Conservation (phyloP, 2,797 vertebrate species). For the Notolabrus celidotus region DNA sequence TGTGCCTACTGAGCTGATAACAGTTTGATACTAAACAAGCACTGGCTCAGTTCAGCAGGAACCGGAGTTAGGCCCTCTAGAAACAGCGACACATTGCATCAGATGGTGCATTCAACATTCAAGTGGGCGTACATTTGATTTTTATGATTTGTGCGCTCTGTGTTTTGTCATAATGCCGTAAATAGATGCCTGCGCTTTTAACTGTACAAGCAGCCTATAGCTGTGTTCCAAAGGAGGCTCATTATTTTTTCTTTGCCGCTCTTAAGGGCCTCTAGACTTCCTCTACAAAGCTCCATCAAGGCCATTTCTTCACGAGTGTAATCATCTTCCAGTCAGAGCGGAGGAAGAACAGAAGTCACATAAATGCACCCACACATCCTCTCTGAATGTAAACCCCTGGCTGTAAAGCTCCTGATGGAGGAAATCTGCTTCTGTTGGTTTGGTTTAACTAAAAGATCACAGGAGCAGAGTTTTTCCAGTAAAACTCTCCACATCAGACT, state of each 20-base stretch:
- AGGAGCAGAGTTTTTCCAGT: conserved; percentile 86
- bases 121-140: background rate
- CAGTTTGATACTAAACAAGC: conserved; percentile 84
- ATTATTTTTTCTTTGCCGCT: conserved; percentile 31
- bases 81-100: conserved; percentile 45
- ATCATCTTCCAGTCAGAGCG: conserved; percentile 41
- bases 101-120: background rate
- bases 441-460: conserved; percentile 78
- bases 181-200: background rate
- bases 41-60: conserved; percentile 93
- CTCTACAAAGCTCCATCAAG: conserved; percentile 42
- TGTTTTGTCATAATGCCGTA: background rate
- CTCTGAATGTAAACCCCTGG: conserved; percentile 17
- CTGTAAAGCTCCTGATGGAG: conserved; percentile 71
- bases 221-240: conserved; percentile 3
- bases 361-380: conserved; percentile 47
- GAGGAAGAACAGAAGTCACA: conserved; percentile 38
- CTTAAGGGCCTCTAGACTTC: conserved; percentile 15
- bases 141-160: background rate
- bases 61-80: conserved; percentile 89
- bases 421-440: conserved; percentile 84
- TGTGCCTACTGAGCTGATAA: conserved; percentile 93
- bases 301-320: conserved; percentile 32
- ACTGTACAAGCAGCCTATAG: background rate
- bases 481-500: conserved; percentile 49